These are phyloP conservation scores for Saccostrea cuccullata DNA, from an alignment of 1,140 invertebrate genomes.

Conservation along the genomic window DNA sequence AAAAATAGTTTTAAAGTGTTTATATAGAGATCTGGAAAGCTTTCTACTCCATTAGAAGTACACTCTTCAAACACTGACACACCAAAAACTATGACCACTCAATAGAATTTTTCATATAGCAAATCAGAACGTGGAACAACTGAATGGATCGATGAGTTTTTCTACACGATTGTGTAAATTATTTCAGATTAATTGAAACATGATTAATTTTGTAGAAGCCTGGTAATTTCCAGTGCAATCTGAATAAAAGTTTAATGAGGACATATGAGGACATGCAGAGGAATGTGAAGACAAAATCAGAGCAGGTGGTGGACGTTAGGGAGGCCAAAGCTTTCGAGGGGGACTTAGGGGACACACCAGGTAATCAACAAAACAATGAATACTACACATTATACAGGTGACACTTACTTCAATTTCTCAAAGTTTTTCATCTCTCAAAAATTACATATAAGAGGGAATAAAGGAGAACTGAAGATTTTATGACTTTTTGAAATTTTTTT, in stretches of 20 bases:
- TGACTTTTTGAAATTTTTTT: not conserved
- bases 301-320: slow-evolving; percentile 65
- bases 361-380: not conserved
- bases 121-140: too few species aligned
- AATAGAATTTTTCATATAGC: too few species aligned
- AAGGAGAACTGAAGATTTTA: not conserved
- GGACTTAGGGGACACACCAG: not conserved
- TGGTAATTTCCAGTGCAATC: slow-evolving; percentile 54
- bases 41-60: too few species aligned
- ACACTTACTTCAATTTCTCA: too few species aligned
- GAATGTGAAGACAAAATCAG: slow-evolving; percentile 50
- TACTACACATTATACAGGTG: too few species aligned
- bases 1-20: too few species aligned
- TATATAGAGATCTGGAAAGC: too few species aligned
- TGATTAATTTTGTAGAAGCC: slow-evolving; percentile 47
- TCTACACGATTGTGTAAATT: not conserved
- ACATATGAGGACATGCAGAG: slow-evolving; percentile 59
- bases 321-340: not conserved
- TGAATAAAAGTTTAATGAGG: slow-evolving; percentile 52
- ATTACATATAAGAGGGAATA: too few species aligned
- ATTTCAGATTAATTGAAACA: not conserved
- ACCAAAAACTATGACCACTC: too few species aligned
- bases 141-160: too few species aligned
- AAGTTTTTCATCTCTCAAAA: too few species aligned
- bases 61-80: too few species aligned